Conservation (phyloP, 2,113 vertebrate species). For the Addax nasomaculatus region DNA sequence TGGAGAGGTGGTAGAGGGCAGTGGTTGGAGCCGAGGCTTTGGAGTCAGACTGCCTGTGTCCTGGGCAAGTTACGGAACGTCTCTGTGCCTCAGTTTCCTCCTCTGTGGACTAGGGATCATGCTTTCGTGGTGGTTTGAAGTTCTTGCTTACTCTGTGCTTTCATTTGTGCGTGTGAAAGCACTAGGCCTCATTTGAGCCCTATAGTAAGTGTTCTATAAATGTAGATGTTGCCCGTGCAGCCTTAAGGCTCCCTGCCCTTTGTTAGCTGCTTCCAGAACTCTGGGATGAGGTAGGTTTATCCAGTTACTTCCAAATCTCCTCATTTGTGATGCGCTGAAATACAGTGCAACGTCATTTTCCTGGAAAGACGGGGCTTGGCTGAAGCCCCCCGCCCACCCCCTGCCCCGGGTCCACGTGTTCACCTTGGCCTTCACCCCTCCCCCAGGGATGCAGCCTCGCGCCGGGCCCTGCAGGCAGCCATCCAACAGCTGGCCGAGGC, state of each 20-base stretch:
- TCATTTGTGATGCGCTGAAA: not conserved
- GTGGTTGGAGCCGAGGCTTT: not conserved
- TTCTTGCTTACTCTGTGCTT: not conserved
- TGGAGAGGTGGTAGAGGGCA: not conserved
- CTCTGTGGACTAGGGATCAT: not conserved
- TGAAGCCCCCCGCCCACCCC: not conserved
- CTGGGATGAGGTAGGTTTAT: not conserved
- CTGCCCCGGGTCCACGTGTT: not conserved
- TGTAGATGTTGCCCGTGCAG: not conserved
- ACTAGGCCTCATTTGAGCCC: not conserved
- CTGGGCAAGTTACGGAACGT: not conserved
- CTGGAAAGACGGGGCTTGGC: not conserved
- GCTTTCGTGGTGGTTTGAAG: not conserved
- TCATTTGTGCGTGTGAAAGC: not conserved
- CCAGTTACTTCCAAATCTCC: not conserved
- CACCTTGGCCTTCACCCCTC: not conserved
- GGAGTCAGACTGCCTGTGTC: not conserved
- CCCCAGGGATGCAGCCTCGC: constrained; percentile 91
- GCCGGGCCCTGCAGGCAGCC: constrained; percentile 89
- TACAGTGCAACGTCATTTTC: not conserved
- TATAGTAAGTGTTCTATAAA: not conserved
- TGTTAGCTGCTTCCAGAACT: not conserved
- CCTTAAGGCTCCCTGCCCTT: not conserved
- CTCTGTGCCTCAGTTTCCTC: not conserved
- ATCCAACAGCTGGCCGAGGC: constrained; percentile 90